Conservation (phyloP, 2,888 invertebrate genomes). For the Hirtodrosophila histrioides region DNA sequence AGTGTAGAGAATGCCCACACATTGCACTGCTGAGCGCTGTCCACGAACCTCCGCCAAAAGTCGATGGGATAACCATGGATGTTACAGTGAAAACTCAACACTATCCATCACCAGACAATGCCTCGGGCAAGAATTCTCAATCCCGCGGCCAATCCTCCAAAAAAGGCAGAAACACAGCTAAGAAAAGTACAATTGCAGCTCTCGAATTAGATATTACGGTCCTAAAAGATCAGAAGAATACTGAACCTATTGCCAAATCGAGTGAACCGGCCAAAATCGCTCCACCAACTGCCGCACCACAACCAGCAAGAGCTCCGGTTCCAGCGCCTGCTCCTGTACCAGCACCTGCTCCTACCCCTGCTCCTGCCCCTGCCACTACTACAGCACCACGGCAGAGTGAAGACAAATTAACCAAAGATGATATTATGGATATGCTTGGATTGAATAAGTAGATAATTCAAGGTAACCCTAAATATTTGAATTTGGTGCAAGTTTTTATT, state of each 20-base stretch:
- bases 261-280: not conserved
- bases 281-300: not conserved
- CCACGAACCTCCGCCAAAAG: not conserved
- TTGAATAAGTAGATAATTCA: conserved; percentile 21
- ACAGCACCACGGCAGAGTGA: conserved; percentile 9
- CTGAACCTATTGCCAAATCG: not conserved
- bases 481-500: no score
- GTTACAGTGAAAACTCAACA: conserved; percentile 46
- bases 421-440: conserved; percentile 60
- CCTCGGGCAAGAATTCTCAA: not conserved
- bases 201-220: not conserved
- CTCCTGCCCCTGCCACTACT: not conserved
- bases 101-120: not conserved
- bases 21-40: conserved; percentile 12
- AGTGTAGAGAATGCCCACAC: conserved; percentile 5
- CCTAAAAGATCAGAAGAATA: not conserved
- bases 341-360: not conserved
- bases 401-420: conserved; percentile 58
- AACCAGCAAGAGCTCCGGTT: not conserved
- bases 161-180: not conserved
- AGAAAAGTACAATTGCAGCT: conserved; percentile 8
- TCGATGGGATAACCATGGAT: conserved; percentile 3
- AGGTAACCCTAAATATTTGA: not conserved
- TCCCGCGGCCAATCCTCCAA: not conserved
- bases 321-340: not conserved